Evolutionary conservation across 2,888 invertebrate genomes (phyloP).

Genomic region (Lochmaea capreae): DNA sequence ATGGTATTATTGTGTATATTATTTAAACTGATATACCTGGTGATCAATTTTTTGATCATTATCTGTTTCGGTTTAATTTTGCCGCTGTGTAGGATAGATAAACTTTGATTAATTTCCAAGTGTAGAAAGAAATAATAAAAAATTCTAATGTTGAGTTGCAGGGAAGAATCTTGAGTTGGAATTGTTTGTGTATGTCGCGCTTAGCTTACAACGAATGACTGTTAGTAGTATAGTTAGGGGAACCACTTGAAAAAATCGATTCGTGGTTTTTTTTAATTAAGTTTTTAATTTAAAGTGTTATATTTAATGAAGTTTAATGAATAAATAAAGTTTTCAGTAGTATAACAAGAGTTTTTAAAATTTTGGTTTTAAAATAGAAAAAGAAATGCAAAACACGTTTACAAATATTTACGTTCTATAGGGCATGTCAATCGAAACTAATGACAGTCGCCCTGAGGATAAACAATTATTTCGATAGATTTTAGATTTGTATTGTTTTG

Average conservation of each 20-base stretch:
- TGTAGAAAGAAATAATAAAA: too few relatives aligned
- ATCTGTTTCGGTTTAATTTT: too few relatives aligned
- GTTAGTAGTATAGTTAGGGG: conserved; percentile 43
- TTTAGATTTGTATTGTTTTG: too few relatives aligned
- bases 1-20: neutral
- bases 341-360: conserved; percentile 8
- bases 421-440: neutral
- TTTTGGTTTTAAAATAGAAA: too few relatives aligned
- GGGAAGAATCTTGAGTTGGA: neutral
- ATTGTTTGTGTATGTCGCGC: conserved; percentile 5
- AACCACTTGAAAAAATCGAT: conserved; percentile 33
- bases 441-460: too few relatives aligned
- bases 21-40: neutral
- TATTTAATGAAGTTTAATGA: conserved; percentile 17
- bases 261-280: conserved; percentile 16
- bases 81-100: too few relatives aligned
- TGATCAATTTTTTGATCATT: neutral
- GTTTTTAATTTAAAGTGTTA: conserved; percentile 14
- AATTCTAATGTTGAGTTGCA: neutral
- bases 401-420: neutral
- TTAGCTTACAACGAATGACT: conserved; percentile 58
- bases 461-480: too few relatives aligned
- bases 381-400: conserved; percentile 5
- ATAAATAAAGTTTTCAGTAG: conserved; percentile 18
- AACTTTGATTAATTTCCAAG: too few relatives aligned